Base-by-base conservation (phyloP, 37 sponge, comb jelly and placozoan species). In the Axinella damicornis region DNA sequence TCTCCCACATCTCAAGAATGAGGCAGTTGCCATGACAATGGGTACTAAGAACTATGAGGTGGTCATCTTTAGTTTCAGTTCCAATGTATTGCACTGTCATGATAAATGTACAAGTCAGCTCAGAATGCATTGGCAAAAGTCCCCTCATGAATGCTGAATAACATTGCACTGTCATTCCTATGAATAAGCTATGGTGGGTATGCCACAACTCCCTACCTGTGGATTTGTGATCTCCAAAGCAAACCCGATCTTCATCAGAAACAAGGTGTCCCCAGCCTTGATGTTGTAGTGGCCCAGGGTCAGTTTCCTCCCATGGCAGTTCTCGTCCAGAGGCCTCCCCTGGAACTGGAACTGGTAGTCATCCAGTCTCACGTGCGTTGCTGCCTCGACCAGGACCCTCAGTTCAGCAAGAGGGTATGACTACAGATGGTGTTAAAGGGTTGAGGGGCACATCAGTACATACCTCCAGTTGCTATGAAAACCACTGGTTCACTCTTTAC, bases 171-270 rank as follows among this genome's bases (percentile, higher is more conserved):
- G n/a, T n/a, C 57, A 70, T 9, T 9, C 12, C 6, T 33, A 18
- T 76, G 77, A 28, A 25, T 27, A 76, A 32, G n/a, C n/a, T n/a
- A n/a, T n/a, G n/a, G n/a, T n/a, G n/a, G n/a, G n/a, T n/a, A n/a
- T n/a, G n/a, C n/a, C n/a, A n/a, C n/a, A n/a, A 1, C 20, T 20
- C 37, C 69, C 19, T 38, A 92, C 92, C 80, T 78, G 21, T 69
- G 92, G 92, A 73, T 87, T 83, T n/a, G 80, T 87, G 35, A 84
- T 65, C 74, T 83, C 61, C 41, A 87, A 46, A n/a, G 63, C 53
- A 37, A 79, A 57, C 20, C 91, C 91, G 40, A 87, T 62, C 58
- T 87, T 82, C 31, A 72, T 53, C 25, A 92, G 9, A 2, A 92
- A n/a, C 18, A 92, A 53, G 17, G 88, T 92, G 62, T 78, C 68